These are phyloP conservation scores for Poecilobothrus nobilitatus DNA, from an alignment of 2,888 invertebrate genomes.

Conservation along the genomic window DNA sequence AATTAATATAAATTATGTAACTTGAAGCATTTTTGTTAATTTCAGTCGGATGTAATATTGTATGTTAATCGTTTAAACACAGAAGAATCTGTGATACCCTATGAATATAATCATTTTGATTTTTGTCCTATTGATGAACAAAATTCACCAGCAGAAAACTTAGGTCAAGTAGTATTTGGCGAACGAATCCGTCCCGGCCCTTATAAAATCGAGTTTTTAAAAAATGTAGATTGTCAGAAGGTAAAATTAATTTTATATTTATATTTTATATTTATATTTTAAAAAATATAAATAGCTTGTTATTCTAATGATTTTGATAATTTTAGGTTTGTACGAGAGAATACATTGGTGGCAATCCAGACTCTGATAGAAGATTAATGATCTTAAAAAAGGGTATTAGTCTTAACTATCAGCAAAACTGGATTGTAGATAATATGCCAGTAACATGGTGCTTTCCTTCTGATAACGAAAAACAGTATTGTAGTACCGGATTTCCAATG, in stretches of 20 bases:
- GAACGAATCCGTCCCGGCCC: conserved; percentile 93
- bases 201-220: conserved; percentile 78
- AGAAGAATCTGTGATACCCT: conserved; percentile 96
- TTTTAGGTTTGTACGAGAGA: conserved; percentile 53
- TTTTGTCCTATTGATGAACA: conserved; percentile 74
- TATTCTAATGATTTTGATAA: too few relatives aligned
- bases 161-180: conserved; percentile 99
- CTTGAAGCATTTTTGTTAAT: conserved; percentile 39
- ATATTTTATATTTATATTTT: background rate
- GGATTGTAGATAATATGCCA: conserved; percentile 99
- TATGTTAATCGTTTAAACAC: conserved; percentile 96
- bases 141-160: conserved; percentile 89
- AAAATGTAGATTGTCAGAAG: conserved; percentile 54
- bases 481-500: conserved; percentile 96
- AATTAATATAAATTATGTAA: too few relatives aligned
- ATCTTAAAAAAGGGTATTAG: conserved; percentile 85
- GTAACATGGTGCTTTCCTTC: conserved; percentile 90
- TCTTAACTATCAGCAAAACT: conserved; percentile 96
- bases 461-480: conserved; percentile 69
- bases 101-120: conserved; percentile 96
- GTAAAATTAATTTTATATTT: conserved; percentile 30
- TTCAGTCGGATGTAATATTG: conserved; percentile 77
- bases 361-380: conserved; percentile 62
- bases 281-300: background rate
- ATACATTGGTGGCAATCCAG: conserved; percentile 59